Evolutionary conservation across 2,113 vertebrate genomes (phyloP), one percentile per base, ranked within the genome.

Genomic region (Brienomyrus brachyistius): DNA sequence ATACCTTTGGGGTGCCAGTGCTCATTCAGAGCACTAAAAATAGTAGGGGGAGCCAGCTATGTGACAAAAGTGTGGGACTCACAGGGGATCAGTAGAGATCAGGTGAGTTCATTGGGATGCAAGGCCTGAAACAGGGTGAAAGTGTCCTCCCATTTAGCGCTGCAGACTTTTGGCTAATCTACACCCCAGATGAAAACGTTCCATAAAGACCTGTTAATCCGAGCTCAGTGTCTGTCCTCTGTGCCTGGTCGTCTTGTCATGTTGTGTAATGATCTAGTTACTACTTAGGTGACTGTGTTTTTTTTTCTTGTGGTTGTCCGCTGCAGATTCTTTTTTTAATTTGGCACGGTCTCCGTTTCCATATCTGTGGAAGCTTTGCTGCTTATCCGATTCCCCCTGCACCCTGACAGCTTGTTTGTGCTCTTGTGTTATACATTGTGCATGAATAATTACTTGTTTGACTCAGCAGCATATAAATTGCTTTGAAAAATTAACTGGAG

Each of bases 391-490:
- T 74, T 50, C 5, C 13, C 45, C 40, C 23, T 77, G 70, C 35
- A 77, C 31, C 35, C 31, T 40, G 70, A 43, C 35, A 35, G 74
- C 17, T 6, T 43, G 35, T 19, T 43, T 80, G 74, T 80, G 31
- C 11, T 43, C 74, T 43, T 3, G 5, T 80, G 74, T 80, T 43
- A 19, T 43, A 77, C 70, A 77, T 40, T 40, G 74, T 43, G 74
- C 74, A 80, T 80, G 74, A 80, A 80, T 80, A 80, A 80, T 80
- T 80, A 80, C 74, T 80, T 40, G 31, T 77, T 77, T 80, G 74
- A 80, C 74, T 80, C 74, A 43, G 35, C 74, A 19, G 74, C 74
- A 80, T 40, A 80, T 80, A 80, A 80, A 80, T 80, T 19, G 74
- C 74, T 80, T 80, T 80, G 35, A 43, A 43, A 80, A 80, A 80